Conservation (phyloP, 1,140 invertebrate species). For the Drosophila arizonae region DNA sequence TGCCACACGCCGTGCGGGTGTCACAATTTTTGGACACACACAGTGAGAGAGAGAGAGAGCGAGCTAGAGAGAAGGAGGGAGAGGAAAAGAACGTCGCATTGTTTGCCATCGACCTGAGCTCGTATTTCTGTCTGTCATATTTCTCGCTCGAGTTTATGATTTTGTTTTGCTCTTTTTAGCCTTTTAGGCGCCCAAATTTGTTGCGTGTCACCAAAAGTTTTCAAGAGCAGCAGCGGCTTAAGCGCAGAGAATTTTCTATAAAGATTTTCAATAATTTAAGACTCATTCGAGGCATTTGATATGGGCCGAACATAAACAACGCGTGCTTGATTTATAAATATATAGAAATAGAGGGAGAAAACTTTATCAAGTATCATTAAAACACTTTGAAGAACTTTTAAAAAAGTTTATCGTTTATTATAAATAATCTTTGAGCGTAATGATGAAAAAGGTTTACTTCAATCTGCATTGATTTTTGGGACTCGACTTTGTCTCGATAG, state of each 20-base stretch:
- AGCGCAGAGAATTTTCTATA: neutral
- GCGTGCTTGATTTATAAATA: slow-evolving; percentile 30
- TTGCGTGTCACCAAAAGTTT: slow-evolving; percentile 3
- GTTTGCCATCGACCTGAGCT: slow-evolving; percentile 4
- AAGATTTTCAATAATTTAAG: slow-evolving; percentile 21
- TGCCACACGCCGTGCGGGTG: neutral
- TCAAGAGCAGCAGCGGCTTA: neutral
- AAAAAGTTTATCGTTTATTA: slow-evolving; percentile 27
- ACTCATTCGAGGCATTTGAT: neutral
- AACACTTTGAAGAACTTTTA: slow-evolving; percentile 15
- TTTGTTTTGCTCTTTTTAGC: slow-evolving; percentile 1
- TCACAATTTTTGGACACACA: slow-evolving; percentile 14
- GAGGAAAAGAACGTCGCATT: neutral
- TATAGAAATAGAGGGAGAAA: neutral
- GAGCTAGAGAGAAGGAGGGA: no score
- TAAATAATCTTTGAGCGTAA: slow-evolving; percentile 1
- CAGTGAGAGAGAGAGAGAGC: no score
- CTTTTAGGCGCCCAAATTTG: neutral
- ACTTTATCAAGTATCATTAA: slow-evolving; percentile 35
- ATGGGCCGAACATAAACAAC: neutral
- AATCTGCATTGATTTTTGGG: neutral
- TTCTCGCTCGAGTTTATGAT: slow-evolving; percentile 6
- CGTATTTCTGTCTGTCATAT: slow-evolving; percentile 25
- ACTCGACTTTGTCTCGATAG: neutral
- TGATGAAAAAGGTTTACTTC: neutral